Evolutionary conservation across 2,113 vertebrate species (phyloP).

Genomic region (Turnix velox): DNA sequence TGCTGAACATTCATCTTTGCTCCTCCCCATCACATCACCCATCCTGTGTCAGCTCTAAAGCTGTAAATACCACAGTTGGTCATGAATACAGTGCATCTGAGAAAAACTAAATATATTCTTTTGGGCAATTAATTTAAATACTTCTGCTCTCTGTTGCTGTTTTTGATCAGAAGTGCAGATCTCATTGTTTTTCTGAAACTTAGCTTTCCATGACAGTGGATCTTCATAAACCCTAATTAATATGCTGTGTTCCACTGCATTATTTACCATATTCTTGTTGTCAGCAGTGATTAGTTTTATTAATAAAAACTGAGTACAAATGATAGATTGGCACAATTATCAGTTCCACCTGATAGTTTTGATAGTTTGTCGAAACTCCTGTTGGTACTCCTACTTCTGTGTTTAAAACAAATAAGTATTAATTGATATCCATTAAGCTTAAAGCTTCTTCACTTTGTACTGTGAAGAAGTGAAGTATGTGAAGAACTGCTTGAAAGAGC

Average conservation of each 20-base stretch:
- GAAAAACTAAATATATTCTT: not conserved
- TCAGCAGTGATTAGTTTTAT: not conserved
- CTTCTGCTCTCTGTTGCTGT: not conserved
- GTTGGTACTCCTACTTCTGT: not conserved
- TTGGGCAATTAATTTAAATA: not conserved
- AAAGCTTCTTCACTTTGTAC: not conserved
- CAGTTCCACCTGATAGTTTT: not conserved
- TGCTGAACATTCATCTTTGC: not conserved
- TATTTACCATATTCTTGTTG: not conserved
- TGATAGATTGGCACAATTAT: not conserved
- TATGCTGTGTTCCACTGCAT: not conserved
- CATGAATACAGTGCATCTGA: not conserved
- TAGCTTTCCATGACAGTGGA: not conserved
- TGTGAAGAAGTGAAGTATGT: not conserved
- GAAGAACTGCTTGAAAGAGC: too few species aligned
- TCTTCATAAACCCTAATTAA: not conserved
- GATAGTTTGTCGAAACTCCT: not conserved
- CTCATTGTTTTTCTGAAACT: not conserved
- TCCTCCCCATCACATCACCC: not conserved
- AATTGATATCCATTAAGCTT: not conserved
- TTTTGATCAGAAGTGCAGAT: not conserved
- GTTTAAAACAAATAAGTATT: not conserved
- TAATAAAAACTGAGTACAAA: not conserved
- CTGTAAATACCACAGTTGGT: not conserved
- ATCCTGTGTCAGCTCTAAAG: not conserved